Evolutionary conservation across 2,113 vertebrate genomes (phyloP).

Genomic region (Geothlypis trichas): DNA sequence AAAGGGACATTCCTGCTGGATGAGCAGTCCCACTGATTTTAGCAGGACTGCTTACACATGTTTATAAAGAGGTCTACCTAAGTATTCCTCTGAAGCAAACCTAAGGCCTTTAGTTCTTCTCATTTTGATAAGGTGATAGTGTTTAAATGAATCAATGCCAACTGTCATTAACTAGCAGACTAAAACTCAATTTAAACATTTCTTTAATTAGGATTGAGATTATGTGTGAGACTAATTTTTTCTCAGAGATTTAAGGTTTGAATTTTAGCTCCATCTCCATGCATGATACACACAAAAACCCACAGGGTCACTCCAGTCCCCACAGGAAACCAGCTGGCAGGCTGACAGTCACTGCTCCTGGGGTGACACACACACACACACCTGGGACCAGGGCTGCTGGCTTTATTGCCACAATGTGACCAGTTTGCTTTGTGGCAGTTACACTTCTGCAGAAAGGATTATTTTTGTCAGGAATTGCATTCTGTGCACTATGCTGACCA

Average conservation of each 20-base stretch:
- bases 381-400: neutral
- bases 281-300: neutral
- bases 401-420: neutral
- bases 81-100: neutral
- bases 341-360: neutral
- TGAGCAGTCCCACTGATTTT: neutral
- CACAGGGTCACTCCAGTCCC: fast-evolving
- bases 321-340: neutral
- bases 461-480: neutral
- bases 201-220: neutral
- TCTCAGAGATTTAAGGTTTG: neutral
- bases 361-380: fast-evolving
- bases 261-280: neutral
- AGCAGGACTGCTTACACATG: neutral
- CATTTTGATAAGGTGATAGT: neutral
- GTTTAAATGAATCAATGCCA: neutral
- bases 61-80: neutral
- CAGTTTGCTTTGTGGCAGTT: neutral
- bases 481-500: neutral
- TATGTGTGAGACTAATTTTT: neutral
- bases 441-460: neutral
- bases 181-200: neutral
- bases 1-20: neutral
- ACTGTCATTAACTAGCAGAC: neutral
- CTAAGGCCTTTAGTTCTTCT: neutral